A percentile compares a stretch with the other conserved stretches of the same genome.
Evolutionary conservation across 2,797 vertebrate species (phyloP).

Genomic region (Rhyacichthys aspro): DNA sequence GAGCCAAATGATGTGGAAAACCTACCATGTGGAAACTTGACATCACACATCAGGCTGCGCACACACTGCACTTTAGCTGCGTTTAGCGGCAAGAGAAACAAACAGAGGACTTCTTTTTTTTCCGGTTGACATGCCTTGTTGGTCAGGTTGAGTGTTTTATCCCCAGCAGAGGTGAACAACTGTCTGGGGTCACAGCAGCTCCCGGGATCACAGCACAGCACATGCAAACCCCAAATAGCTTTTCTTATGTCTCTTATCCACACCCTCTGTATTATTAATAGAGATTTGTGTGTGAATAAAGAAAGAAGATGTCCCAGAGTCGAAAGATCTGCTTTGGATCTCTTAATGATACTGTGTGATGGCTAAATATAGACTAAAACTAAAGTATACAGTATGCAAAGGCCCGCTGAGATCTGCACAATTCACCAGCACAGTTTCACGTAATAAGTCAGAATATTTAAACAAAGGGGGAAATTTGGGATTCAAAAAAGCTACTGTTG

Average conservation of each 20-base stretch:
- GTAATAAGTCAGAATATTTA: conserved; percentile 51
- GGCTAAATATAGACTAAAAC: conserved; percentile 58
- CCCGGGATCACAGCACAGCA: conserved; percentile 30
- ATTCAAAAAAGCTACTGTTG: conserved; percentile 44
- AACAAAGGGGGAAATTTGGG: conserved; percentile 50
- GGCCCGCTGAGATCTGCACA: conserved; percentile 44
- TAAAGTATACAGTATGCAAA: conserved; percentile 57
- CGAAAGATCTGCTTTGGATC: conserved; percentile 28
- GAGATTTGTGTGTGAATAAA: conserved; percentile 22
- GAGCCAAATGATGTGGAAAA: conserved; percentile 1
- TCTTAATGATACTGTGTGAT: conserved; percentile 30
- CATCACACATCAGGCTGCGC: conserved; percentile 1
- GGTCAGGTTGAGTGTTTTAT: conserved; percentile 61
- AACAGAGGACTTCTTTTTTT: conserved; percentile 13
- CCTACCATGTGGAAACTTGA: conserved; percentile 1
- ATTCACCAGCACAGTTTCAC: conserved; percentile 41
- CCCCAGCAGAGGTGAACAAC: conserved; percentile 46
- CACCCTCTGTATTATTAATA: conserved; percentile 46
- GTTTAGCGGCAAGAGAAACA: conserved; percentile 45
- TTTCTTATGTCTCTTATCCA: conserved; percentile 14
- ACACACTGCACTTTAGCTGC: conserved; percentile 17
- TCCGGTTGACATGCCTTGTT: conserved; percentile 44
- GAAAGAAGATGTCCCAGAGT: conserved; percentile 30
- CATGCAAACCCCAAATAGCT: conserved; percentile 5
- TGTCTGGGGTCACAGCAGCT: conserved; percentile 38